Evolutionary conservation across 2,888 invertebrate genomes (phyloP).

Genomic region (Entomobrya multifasciata): DNA sequence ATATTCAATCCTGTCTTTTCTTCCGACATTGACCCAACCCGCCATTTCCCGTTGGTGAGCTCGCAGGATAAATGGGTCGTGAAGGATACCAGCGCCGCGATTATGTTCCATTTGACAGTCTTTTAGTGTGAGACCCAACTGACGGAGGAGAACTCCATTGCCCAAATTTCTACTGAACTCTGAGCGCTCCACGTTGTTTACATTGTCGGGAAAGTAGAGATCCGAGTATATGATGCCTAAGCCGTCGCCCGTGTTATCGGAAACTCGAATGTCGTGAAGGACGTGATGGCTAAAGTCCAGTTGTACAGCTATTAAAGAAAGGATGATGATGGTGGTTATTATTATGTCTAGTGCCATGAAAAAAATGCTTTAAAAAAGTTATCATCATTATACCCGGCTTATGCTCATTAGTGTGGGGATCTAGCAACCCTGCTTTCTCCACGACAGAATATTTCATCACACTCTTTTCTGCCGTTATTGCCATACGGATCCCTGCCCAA

Average conservation of each 20-base stretch:
- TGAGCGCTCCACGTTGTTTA: slow-evolving; percentile 91
- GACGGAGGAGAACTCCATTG: slow-evolving; percentile 94
- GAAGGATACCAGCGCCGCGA: slow-evolving; percentile 92
- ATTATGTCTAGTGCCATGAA: no score
- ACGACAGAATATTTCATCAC: slow-evolving; percentile 93
- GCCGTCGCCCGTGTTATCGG: slow-evolving; percentile 95
- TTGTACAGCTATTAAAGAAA: slow-evolving; percentile 86
- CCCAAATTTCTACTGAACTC: slow-evolving; percentile 92
- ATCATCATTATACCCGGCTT: slow-evolving; percentile 84
- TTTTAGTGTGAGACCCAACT: slow-evolving; percentile 90
- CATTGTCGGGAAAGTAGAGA: slow-evolving; percentile 91
- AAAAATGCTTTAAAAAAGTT: not conserved
- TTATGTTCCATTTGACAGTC: slow-evolving; percentile 92
- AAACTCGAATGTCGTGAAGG: slow-evolving; percentile 84
- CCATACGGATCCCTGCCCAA: slow-evolving; percentile 96
- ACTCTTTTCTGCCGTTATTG: slow-evolving; percentile 92
- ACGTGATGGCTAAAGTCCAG: slow-evolving; percentile 85
- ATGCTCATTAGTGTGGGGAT: slow-evolving; percentile 87
- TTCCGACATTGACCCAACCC: slow-evolving; percentile 91
- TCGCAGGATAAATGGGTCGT: slow-evolving; percentile 92
- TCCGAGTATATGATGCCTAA: slow-evolving; percentile 97
- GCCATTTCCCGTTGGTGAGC: slow-evolving; percentile 94
- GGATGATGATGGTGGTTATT: slow-evolving; percentile 15
- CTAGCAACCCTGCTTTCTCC: slow-evolving; percentile 92
- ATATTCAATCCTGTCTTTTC: slow-evolving; percentile 88